phyloP scores from a whole-genome alignment of 2,888 invertebrate genomes.

The Athalia circularis region DNA sequence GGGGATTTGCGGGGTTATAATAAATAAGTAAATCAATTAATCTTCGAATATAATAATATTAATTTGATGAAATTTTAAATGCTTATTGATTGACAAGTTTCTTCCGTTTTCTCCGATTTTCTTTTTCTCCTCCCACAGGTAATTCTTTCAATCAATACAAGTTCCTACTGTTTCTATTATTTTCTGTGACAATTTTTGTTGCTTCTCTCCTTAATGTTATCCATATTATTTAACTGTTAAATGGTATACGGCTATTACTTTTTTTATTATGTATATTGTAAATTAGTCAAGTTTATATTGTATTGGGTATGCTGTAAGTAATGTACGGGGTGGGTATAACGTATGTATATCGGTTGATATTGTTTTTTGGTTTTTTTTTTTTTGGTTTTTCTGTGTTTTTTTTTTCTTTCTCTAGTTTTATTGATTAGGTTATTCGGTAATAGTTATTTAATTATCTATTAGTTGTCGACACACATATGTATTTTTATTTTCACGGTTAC shows the following conservation, averaged over 20 bases:
- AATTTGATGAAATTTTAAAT: no score
- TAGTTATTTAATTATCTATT: constrained; percentile 65
- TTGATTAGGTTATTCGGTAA: constrained; percentile 57
- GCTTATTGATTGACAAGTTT: no score
- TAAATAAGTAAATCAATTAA: no score
- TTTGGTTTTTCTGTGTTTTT: constrained; percentile 56
- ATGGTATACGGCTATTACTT: no score
- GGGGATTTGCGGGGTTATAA: no score
- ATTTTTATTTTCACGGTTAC: constrained; percentile 66
- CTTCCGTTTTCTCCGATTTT: no score
- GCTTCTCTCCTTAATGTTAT: no score
- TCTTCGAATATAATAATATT: no score
- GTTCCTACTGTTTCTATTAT: not conserved
- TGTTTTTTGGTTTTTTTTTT: constrained; percentile 49
- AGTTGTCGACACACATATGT: constrained; percentile 74
- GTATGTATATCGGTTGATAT: constrained; percentile 38
- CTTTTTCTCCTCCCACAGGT: not conserved
- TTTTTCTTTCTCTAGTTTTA: constrained; percentile 59
- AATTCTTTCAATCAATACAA: constrained; percentile 34
- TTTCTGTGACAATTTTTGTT: no score
- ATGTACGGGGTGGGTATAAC: not conserved
- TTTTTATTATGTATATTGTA: not conserved
- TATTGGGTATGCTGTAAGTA: not conserved
- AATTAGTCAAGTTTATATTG: not conserved
- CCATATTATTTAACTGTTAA: no score